Percentiles rank a stretch among this genome's conserved stretches.
phyloP scores from a whole-genome alignment of 2,113 vertebrate species.

The Archocentrus centrarchus region DNA sequence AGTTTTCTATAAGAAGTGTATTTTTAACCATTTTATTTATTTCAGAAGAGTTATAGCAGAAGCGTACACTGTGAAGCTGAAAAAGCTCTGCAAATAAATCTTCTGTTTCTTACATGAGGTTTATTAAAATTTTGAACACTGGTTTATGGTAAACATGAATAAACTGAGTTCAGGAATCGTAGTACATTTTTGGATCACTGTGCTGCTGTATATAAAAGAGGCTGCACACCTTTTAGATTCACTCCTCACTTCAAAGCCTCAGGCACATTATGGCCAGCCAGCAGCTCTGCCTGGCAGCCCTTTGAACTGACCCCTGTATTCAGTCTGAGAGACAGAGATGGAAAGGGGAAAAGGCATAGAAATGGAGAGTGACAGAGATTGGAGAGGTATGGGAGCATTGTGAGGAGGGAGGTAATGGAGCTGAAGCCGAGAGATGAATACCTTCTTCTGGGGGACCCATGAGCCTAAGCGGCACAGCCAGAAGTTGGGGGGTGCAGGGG shows the following conservation, averaged over 20 bases:
- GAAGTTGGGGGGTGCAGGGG: conserved; percentile 40
- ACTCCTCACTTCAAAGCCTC: conserved; percentile 72
- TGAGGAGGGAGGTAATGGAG: conserved; percentile 30
- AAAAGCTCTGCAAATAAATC: neutral
- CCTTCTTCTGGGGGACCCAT: conserved; percentile 50
- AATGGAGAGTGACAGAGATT: conserved; percentile 46
- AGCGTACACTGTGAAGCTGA: too few species aligned
- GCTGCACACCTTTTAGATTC: conserved; percentile 54
- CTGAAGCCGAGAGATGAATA: conserved; percentile 40
- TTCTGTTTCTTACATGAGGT: neutral
- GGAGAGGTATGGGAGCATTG: conserved; percentile 37
- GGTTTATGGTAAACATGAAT: neutral
- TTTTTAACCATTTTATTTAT: neutral
- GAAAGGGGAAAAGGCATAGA: conserved; percentile 37
- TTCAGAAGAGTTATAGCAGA: neutral
- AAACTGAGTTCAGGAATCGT: neutral
- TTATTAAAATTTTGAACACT: neutral
- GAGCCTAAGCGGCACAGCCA: conserved; percentile 47
- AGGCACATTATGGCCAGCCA: conserved; percentile 46
- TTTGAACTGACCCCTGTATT: conserved; percentile 69
- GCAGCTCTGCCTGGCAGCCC: conserved; percentile 55
- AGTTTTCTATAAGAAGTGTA: neutral
- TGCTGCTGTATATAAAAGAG: conserved; percentile 35
- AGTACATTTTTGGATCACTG: neutral
- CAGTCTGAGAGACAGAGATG: conserved; percentile 55